Conservation (phyloP, 2,797 vertebrate genomes). For the Onychomys leucogaster region DNA sequence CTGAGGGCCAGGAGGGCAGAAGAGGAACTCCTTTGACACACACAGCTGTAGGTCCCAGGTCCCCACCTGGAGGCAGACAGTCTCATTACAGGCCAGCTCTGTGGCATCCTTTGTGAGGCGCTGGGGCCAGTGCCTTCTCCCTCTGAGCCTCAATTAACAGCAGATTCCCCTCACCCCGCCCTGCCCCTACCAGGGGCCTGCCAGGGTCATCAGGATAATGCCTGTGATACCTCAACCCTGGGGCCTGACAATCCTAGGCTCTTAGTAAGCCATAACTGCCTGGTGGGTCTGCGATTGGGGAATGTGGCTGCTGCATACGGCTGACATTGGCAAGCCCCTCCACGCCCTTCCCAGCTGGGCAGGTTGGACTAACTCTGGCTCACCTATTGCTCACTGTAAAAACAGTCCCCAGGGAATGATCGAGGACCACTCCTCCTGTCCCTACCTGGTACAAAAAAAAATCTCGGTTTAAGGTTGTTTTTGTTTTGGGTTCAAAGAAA, state of each 20-base stretch:
- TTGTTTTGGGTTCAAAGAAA: not conserved
- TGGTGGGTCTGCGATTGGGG: accelerated
- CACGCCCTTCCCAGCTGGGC: not conserved
- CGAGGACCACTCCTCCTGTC: too few species aligned
- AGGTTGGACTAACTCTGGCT: not conserved
- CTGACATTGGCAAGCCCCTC: not conserved
- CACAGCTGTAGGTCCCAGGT: not conserved
- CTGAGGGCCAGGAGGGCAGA: not conserved
- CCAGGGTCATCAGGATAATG: not conserved
- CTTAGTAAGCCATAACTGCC: accelerated
- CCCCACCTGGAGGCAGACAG: not conserved
- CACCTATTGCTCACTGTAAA: not conserved
- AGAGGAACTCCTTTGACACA: not conserved
- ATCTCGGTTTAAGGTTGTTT: not conserved
- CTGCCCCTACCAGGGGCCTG: too few species aligned
- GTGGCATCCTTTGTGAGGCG: not conserved
- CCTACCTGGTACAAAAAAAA: accelerated
- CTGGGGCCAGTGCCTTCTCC: not conserved
- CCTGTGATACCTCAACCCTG: accelerated
- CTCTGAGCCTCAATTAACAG: not conserved
- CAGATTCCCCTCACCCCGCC: not conserved
- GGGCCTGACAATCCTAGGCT: not conserved
- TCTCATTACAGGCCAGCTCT: not conserved
- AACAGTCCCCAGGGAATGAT: not conserved
- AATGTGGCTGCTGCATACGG: accelerated